These are phyloP conservation scores for Umimayanthus kanabou DNA, from an alignment of 92 coral and sea anemone species.

Conservation along the genomic window DNA sequence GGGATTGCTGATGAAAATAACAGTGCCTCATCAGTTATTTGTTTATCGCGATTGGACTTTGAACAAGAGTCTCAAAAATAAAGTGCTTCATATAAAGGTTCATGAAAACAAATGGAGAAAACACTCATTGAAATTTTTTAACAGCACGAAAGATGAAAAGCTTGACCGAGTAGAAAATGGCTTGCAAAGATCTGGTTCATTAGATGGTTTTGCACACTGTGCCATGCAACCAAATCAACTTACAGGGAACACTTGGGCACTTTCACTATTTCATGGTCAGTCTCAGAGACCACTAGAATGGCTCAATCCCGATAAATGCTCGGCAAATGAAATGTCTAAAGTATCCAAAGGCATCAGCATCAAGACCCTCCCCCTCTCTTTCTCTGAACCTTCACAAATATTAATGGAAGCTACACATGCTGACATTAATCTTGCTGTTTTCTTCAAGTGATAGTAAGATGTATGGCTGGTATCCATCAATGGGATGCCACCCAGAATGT, in stretches of 20 bases:
- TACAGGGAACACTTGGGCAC: neutral
- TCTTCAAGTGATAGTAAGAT: constrained; percentile 26
- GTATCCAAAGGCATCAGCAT: constrained; percentile 15
- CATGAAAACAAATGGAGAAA: too few relatives aligned
- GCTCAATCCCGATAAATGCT: constrained; percentile 27
- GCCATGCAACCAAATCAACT: neutral
- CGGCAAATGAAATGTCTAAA: neutral
- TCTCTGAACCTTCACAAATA: constrained; percentile 4
- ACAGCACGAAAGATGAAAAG: too few relatives aligned
- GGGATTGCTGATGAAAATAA: neutral
- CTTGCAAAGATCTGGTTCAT: too few relatives aligned
- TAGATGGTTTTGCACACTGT: too few relatives aligned
- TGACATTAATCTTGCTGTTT: constrained; percentile 38
- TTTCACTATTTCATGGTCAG: constrained; percentile 19
- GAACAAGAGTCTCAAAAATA: too few relatives aligned
- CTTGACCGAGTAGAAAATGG: too few relatives aligned
- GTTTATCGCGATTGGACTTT: too few relatives aligned
- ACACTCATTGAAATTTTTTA: too few relatives aligned
- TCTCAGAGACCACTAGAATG: constrained; percentile 10
- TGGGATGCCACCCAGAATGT: constrained; percentile 27
- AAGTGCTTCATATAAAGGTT: too few relatives aligned
- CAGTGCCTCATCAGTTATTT: too few relatives aligned
- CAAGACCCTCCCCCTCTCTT: constrained; percentile 7
- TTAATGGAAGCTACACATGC: constrained; percentile 40
- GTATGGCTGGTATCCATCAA: constrained; percentile 36